phyloP scores from a whole-genome alignment of 1,140 invertebrate species.

The Himalopsyche phryganea region DNA sequence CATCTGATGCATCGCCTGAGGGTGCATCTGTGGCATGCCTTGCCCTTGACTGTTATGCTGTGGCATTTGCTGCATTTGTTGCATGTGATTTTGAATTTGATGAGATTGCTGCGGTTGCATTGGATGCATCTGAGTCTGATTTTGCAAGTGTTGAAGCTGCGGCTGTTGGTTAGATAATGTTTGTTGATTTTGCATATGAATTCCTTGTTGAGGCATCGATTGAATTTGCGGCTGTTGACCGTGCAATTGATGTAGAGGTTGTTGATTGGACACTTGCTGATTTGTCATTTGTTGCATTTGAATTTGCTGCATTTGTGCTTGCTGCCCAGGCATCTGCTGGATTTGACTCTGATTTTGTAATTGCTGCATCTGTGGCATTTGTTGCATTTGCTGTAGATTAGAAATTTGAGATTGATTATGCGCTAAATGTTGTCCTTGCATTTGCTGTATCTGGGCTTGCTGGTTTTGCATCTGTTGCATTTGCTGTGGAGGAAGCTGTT shows the following conservation, averaged over 20 bases:
- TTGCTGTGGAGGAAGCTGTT: conserved; percentile 44
- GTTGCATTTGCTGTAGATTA: conserved; percentile 51
- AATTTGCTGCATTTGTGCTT: conserved; percentile 49
- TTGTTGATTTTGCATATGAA: conserved; percentile 47
- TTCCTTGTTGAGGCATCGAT: conserved; percentile 50
- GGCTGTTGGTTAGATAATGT: conserved; percentile 30
- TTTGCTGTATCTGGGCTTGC: conserved; percentile 51
- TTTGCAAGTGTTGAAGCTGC: conserved; percentile 50
- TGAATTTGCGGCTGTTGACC: conserved; percentile 47
- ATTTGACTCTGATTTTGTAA: conserved; percentile 45
- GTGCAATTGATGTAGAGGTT: conserved; percentile 47
- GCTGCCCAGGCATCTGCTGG: conserved; percentile 47
- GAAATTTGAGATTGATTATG: conserved; percentile 43
- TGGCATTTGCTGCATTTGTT: conserved; percentile 50
- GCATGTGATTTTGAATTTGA: conserved; percentile 51
- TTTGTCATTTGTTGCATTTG: conserved; percentile 46
- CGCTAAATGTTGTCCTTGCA: conserved; percentile 45
- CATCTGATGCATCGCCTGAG: conserved; percentile 24
- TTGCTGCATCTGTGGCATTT: conserved; percentile 47
- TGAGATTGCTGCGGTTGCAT: conserved; percentile 30
- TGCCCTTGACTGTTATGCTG: conserved; percentile 45
- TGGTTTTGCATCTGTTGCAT: conserved; percentile 48
- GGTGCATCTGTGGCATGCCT: conserved; percentile 47
- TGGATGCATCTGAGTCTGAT: conserved; percentile 36
- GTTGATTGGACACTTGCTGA: conserved; percentile 44